Conservation (phyloP, 1,140 invertebrate species). For the Belonocnema kinseyi region DNA sequence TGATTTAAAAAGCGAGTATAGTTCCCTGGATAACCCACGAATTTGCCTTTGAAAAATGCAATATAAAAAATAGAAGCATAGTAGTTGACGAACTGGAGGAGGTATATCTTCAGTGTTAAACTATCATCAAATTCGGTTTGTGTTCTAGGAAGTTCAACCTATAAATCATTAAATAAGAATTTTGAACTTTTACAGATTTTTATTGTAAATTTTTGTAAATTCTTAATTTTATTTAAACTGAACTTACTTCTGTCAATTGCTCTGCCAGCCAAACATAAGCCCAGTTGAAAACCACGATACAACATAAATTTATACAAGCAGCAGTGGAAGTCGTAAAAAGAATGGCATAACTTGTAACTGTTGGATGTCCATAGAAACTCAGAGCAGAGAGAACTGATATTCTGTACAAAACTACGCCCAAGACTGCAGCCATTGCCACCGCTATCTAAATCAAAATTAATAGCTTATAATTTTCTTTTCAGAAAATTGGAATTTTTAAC, state of each 20-base stretch:
- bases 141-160: slow-evolving; percentile 91
- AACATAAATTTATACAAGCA: slow-evolving; percentile 89
- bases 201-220: neutral
- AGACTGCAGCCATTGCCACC: slow-evolving; percentile 89
- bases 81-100: slow-evolving; percentile 99
- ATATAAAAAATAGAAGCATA: slow-evolving; percentile 99
- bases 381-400: slow-evolving; percentile 89
- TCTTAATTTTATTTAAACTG: neutral
- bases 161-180: neutral
- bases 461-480: neutral
- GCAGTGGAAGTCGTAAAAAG: slow-evolving; percentile 90
- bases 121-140: slow-evolving; percentile 99
- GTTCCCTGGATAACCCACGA: slow-evolving; percentile 88
- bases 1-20: slow-evolving; percentile 85
- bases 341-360: slow-evolving; percentile 82
- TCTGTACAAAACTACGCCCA: slow-evolving; percentile 94
- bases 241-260: slow-evolving; percentile 87
- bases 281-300: slow-evolving; percentile 92
- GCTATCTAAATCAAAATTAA: slow-evolving; percentile 44
- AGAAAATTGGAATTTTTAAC: neutral
- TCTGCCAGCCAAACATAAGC: slow-evolving; percentile 93
- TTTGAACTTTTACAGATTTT: neutral
- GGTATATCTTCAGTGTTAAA: slow-evolving; percentile 96
- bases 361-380: slow-evolving; percentile 81
- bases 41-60: slow-evolving; percentile 97